Conservation (phyloP, 2,113 vertebrate species). For the Pterocles burchelli region DNA sequence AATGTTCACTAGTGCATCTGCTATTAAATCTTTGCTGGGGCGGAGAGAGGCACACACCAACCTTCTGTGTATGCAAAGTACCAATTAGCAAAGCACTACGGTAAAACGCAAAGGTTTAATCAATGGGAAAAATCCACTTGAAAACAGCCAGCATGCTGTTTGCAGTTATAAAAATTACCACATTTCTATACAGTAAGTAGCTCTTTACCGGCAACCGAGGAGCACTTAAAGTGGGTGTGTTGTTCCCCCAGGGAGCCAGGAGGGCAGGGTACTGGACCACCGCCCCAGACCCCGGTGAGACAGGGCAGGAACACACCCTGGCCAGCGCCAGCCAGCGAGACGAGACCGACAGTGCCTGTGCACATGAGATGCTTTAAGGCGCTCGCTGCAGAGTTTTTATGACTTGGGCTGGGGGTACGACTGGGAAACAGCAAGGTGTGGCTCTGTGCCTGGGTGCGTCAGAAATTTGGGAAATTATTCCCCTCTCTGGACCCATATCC, state of each 20-base stretch:
- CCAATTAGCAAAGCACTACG: conserved; percentile 53
- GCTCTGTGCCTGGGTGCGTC: not conserved
- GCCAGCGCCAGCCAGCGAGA: accelerated
- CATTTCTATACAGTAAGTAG: not conserved
- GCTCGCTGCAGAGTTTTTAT: not conserved
- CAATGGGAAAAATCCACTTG: conserved; percentile 60
- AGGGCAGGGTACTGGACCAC: not conserved
- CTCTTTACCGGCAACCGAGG: not conserved
- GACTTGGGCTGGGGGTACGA: not conserved
- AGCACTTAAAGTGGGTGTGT: not conserved
- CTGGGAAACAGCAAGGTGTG: not conserved
- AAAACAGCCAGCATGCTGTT: not conserved
- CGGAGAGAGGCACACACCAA: not conserved
- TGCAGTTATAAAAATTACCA: not conserved
- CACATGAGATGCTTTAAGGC: not conserved
- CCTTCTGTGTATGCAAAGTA: conserved; percentile 32
- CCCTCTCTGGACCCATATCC: not conserved
- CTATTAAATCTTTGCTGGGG: conserved; percentile 56
- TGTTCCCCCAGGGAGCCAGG: not conserved
- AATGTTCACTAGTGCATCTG: conserved; percentile 11
- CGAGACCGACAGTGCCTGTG: accelerated
- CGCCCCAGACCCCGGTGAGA: not conserved
- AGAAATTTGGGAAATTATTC: not conserved
- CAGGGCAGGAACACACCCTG: not conserved
- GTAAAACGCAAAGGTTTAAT: conserved; percentile 50